These are phyloP conservation scores for Microtus ochrogaster DNA, from an alignment of 2,113 vertebrate genomes.

Conservation along the genomic window DNA sequence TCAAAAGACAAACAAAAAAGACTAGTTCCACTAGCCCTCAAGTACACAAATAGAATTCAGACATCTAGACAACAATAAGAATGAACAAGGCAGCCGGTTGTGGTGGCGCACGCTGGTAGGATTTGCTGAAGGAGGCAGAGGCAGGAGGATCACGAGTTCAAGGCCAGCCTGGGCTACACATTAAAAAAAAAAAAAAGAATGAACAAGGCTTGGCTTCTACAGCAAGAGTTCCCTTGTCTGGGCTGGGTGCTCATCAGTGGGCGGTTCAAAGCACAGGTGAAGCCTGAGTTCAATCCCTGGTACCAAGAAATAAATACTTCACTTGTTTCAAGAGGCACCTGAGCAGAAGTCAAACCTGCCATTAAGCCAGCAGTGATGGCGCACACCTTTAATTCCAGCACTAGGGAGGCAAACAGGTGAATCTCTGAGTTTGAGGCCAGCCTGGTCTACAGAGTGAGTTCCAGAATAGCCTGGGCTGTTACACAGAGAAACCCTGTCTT, in stretches of 20 bases:
- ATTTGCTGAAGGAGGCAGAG: too few species aligned
- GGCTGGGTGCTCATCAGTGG: too few species aligned
- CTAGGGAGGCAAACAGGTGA: neutral
- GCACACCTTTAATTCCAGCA: neutral
- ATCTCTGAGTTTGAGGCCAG: neutral
- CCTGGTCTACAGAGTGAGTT: neutral
- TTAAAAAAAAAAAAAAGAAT: too few species aligned
- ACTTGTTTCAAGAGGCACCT: neutral
- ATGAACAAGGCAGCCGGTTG: neutral
- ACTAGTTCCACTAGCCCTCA: neutral
- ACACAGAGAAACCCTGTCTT: too few species aligned
- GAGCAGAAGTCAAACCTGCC: neutral
- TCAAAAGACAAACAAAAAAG: neutral
- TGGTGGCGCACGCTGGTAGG: too few species aligned
- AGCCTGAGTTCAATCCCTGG: neutral
- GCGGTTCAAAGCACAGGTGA: neutral
- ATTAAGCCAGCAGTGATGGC: neutral
- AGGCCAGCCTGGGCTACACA: too few species aligned
- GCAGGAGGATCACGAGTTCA: too few species aligned
- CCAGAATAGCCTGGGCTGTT: too few species aligned
- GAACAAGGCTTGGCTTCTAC: neutral
- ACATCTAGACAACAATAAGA: neutral
- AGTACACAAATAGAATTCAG: neutral
- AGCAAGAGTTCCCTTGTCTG: neutral
- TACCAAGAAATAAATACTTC: neutral